phyloP scores from a whole-genome alignment of 2,113 vertebrate species.

The Anser cygnoides region DNA sequence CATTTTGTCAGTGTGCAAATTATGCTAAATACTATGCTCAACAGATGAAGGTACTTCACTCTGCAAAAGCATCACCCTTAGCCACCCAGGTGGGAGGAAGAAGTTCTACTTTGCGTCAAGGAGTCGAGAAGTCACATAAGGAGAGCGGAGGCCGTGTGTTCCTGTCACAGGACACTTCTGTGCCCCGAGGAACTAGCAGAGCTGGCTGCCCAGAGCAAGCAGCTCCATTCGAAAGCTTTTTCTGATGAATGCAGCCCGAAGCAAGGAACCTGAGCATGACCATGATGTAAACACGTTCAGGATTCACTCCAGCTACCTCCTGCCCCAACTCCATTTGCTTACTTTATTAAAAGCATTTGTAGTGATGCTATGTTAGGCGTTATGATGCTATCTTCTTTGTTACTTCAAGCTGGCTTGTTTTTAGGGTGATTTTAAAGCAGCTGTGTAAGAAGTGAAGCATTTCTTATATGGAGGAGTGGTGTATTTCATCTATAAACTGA shows the following conservation, averaged over 20 bases:
- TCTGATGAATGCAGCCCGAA: not conserved
- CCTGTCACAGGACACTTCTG: not conserved
- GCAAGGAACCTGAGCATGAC: not conserved
- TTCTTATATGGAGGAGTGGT: not conserved
- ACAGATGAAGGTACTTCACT: not conserved
- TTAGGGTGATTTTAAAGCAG: not conserved
- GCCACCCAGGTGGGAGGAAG: not conserved
- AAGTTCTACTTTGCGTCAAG: rapidly evolving
- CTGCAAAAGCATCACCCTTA: not conserved
- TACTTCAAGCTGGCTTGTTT: not conserved
- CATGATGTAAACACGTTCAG: not conserved
- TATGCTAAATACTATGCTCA: not conserved
- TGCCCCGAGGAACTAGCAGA: not conserved
- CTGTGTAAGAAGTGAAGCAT: not conserved
- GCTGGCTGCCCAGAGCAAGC: not conserved
- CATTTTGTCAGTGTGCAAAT: not conserved
- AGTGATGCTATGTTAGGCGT: not conserved
- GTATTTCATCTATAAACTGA: not conserved
- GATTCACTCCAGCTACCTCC: not conserved
- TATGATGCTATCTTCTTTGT: not conserved
- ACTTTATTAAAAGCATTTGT: not conserved
- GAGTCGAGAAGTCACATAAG: not conserved
- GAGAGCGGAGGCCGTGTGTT: not conserved
- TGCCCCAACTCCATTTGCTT: not conserved
- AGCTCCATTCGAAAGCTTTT: not conserved